phyloP scores from a whole-genome alignment of 2,113 vertebrate genomes.

The Haplochromis burtoni region DNA sequence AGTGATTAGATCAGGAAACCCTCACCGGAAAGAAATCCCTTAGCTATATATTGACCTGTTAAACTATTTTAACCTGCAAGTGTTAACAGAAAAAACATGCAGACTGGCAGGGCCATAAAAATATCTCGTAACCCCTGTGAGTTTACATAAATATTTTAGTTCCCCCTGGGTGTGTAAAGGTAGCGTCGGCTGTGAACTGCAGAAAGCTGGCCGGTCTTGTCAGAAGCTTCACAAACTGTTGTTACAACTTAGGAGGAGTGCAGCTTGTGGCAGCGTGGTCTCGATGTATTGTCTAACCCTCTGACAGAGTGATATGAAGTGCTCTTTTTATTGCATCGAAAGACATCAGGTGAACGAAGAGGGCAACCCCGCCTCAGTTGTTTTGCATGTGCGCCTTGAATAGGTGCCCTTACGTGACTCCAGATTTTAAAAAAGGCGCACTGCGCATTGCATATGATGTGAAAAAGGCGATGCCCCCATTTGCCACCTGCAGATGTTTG shows the following conservation, averaged over 20 bases:
- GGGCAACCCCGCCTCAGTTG: not conserved
- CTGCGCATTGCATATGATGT: not conserved
- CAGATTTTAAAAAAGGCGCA: not conserved
- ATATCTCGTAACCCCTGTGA: not conserved
- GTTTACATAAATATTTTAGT: conserved; percentile 31
- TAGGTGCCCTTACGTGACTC: not conserved
- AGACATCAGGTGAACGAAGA: not conserved
- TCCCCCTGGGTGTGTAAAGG: not conserved
- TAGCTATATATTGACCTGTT: not conserved
- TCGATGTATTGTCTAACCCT: not conserved
- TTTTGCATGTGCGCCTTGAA: not conserved
- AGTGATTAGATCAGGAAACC: not conserved
- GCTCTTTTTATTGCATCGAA: not conserved
- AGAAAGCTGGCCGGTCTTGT: conserved; percentile 31
- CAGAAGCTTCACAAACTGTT: not conserved
- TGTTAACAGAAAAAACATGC: not conserved
- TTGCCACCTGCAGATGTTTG: not conserved
- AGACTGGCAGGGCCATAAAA: not conserved
- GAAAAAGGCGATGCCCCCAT: not conserved
- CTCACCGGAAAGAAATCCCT: not conserved
- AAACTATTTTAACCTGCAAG: not conserved
- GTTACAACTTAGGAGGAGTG: conserved; percentile 30
- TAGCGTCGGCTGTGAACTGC: not conserved
- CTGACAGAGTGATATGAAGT: not conserved
- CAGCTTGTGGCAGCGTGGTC: not conserved